Evolutionary conservation across 2,888 invertebrate genomes (phyloP), one percentile per base, ranked within the genome.

Genomic region (Chamaedrilus cognettii): DNA sequence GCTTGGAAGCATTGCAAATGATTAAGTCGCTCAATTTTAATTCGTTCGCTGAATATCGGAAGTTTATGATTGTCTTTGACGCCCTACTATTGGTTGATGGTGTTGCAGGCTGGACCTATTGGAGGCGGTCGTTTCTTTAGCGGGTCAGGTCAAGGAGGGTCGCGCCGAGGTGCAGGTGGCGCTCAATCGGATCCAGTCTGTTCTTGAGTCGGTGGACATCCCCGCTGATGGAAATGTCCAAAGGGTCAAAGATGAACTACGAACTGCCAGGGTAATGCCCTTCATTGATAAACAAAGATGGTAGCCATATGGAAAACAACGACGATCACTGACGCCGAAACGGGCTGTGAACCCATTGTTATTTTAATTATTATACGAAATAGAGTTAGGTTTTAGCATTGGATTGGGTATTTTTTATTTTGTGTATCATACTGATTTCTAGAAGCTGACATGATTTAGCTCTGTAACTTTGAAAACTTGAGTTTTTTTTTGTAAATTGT

Each of bases 61-160:
- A n/a, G n/a, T n/a, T n/a, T n/a, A n/a, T n/a, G n/a, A n/a, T n/a
- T n/a, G n/a, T n/a, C n/a, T n/a, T n/a, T n/a, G n/a, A n/a, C n/a
- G n/a, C n/a, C n/a, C n/a, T n/a, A n/a, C n/a, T n/a, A n/a, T n/a
- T n/a, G n/a, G n/a, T n/a, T n/a, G n/a, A n/a, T n/a, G 11, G 7
- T 52, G 11, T 52, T 52, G 28, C 28, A 66, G 66, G n/a, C 73
- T 80, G 42, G 77, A 77, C 55, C 77, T 81, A 50, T 70, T 83
- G 55, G 82, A 82, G 66, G 78, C 82, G 19, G 81, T 82, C 0
- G 72, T 81, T 15, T 82, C 83, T 32, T 72, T 82, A 66, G 81
- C 80, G 28, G 76, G 75, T 19, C 82, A 81, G 64, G 31, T 66
- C 28, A 61, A 62, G 32, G 61, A 62, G 19, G 26, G 34, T 4